Percentiles rank a stretch among this genome's conserved stretches.
Conservation (phyloP, 53 echinoderm and acorn worm species). For the Paracentrotus lividus region DNA sequence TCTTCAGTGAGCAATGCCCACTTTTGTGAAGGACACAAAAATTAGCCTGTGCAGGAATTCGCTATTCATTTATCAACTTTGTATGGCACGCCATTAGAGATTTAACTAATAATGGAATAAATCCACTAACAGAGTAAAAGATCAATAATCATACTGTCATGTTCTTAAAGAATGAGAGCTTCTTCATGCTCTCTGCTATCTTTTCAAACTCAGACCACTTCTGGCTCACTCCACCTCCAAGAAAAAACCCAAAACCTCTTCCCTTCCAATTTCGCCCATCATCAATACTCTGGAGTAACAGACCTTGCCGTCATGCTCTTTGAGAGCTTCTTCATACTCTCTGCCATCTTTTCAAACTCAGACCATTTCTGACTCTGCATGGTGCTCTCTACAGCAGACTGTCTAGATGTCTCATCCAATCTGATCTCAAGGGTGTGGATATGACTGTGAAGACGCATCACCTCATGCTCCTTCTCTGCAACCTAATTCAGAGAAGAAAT, state of each 20-base stretch:
- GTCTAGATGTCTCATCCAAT: conserved; percentile 73
- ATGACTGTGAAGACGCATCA: conserved; percentile 73
- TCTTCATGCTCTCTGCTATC: conserved; percentile 99
- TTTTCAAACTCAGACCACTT: conserved; percentile 98
- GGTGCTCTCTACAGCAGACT: conserved; percentile 78
- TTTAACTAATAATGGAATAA: too few relatives aligned
- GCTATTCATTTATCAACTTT: too few relatives aligned
- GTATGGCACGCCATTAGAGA: too few relatives aligned
- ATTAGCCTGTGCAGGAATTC: too few relatives aligned
- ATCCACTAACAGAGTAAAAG: too few relatives aligned
- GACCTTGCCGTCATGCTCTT: conserved; percentile 94
- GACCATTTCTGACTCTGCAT: conserved; percentile 94
- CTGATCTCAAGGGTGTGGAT: conserved; percentile 81
- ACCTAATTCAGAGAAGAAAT: conserved; percentile 74
- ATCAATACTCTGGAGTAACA: conserved; percentile 78
- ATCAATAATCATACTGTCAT: too few relatives aligned
- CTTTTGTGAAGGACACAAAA: too few relatives aligned
- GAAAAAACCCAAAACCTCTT: background rate
- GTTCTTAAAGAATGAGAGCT: too few relatives aligned
- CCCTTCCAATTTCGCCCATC: background rate
- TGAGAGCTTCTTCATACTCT: conserved; percentile 98
- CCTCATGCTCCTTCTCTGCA: conserved; percentile 82
- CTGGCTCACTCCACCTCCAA: conserved; percentile 72
- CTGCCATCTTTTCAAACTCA: conserved; percentile 99
- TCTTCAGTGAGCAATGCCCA: too few relatives aligned